These are phyloP conservation scores for Synergus umbraculus DNA, from an alignment of 2,888 invertebrate species.

Conservation along the genomic window DNA sequence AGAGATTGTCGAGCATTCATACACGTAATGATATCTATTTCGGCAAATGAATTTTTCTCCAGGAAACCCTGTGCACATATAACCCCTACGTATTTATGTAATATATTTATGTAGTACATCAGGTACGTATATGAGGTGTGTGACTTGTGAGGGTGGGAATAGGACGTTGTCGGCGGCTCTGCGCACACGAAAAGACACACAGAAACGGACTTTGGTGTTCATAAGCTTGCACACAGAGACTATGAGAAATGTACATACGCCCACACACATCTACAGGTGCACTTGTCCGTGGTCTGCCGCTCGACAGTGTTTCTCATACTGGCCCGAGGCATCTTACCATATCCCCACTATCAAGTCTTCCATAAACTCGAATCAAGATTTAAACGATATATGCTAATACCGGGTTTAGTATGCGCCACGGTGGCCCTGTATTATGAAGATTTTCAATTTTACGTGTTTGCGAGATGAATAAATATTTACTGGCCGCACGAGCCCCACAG, in stretches of 20 bases:
- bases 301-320: slow-evolving; percentile 68
- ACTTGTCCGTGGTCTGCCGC: slow-evolving; percentile 70
- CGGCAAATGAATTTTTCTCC: slow-evolving; percentile 59
- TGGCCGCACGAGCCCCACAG: slow-evolving; percentile 23
- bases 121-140: slow-evolving; percentile 58
- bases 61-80: slow-evolving; percentile 59
- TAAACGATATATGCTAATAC: slow-evolving; percentile 67
- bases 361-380: slow-evolving; percentile 65
- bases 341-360: slow-evolving; percentile 48
- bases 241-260: slow-evolving; percentile 53
- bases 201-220: slow-evolving; percentile 43
- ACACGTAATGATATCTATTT: slow-evolving; percentile 9
- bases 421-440: slow-evolving; percentile 66
- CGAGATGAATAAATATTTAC: slow-evolving; percentile 64
- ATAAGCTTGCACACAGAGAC: slow-evolving; percentile 51
- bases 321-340: background rate
- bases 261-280: slow-evolving; percentile 63
- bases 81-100: slow-evolving; percentile 61
- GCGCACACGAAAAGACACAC: slow-evolving; percentile 44
- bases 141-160: slow-evolving; percentile 44
- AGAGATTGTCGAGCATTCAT: slow-evolving; percentile 20
- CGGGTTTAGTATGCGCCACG: slow-evolving; percentile 63
- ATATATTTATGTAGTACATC: slow-evolving; percentile 68
- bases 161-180: slow-evolving; percentile 64
- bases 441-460: slow-evolving; percentile 67